Conservation (phyloP, 2,113 vertebrate genomes). For the Pseudorasbora parva region DNA sequence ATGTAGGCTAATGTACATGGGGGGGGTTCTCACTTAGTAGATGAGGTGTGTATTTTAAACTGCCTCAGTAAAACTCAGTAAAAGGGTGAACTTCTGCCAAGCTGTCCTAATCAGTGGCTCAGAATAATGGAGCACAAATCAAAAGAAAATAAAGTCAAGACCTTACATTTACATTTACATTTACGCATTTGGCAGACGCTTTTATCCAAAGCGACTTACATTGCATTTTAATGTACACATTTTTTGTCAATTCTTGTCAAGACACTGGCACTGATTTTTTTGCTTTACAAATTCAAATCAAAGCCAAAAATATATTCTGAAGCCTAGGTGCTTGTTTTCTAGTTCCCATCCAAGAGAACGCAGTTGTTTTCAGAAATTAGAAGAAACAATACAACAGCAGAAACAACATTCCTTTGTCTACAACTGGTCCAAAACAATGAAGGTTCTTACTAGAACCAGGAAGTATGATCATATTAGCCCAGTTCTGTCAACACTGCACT, state of each 20-base stretch:
- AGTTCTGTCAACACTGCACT: no score
- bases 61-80: no score
- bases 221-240: no score
- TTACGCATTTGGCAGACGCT: no score
- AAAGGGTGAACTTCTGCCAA: neutral
- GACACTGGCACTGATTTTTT: neutral
- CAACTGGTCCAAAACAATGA: no score
- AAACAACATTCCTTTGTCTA: neutral
- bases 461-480: no score
- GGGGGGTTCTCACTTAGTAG: neutral
- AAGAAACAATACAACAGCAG: neutral
- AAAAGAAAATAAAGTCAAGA: constrained; percentile 16
- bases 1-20: neutral
- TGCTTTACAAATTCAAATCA: neutral
- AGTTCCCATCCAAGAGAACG: no score
- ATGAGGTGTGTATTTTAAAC: neutral
- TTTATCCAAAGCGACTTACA: no score
- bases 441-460: no score
- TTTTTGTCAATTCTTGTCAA: no score
- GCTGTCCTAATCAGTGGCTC: neutral
- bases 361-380: no score
- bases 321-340: neutral
- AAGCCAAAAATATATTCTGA: neutral
- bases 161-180: no score
- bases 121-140: constrained; percentile 26